Evolutionary conservation across 2,113 vertebrate genomes (phyloP).

Genomic region (Sclerurus mexicanus): DNA sequence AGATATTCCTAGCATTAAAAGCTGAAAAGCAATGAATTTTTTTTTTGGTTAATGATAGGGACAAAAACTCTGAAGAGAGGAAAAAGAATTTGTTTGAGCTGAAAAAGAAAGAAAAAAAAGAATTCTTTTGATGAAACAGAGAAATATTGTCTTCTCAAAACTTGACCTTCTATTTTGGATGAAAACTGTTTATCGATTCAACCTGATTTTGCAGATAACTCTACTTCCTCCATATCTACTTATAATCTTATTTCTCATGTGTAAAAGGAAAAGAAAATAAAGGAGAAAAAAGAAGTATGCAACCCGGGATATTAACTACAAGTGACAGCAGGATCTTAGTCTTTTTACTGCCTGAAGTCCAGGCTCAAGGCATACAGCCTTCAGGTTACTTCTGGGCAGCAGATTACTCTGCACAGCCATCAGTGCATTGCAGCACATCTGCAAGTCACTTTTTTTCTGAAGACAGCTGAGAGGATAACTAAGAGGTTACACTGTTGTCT

Average conservation of each 20-base stretch:
- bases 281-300: not conserved
- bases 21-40: not conserved
- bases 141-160: not conserved
- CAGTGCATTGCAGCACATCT: not conserved
- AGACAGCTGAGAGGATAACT: not conserved
- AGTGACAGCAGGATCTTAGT: not conserved
- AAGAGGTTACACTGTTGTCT: not conserved
- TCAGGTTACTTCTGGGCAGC: not conserved
- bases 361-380: not conserved
- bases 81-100: not conserved
- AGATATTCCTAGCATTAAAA: not conserved
- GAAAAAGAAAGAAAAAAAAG: not conserved
- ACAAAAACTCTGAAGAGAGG: not conserved
- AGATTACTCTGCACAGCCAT: not conserved
- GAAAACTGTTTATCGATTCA: not conserved
- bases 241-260: not conserved
- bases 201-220: not conserved
- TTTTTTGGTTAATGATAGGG: not conserved
- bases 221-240: not conserved
- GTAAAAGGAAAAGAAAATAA: not conserved
- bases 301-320: not conserved
- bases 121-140: not conserved
- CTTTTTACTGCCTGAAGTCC: not conserved
- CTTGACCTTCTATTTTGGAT: not conserved
- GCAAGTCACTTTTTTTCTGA: not conserved